phyloP scores from a whole-genome alignment of 2,797 vertebrate species.

The Triplophysa bombifrons region DNA sequence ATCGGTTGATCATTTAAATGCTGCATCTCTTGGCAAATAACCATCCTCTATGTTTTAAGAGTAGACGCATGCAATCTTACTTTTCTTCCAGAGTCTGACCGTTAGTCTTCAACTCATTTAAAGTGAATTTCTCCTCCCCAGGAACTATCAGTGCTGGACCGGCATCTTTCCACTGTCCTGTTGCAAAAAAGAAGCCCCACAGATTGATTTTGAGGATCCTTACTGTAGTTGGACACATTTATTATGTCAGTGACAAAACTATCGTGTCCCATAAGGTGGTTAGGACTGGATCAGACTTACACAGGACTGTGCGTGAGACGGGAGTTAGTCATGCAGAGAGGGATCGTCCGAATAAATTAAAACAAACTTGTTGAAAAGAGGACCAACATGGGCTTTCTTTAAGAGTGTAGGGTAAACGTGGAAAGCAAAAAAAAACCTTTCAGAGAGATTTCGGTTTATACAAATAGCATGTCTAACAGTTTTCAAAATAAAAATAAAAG shows the following conservation, averaged over 20 bases:
- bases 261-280: constrained; percentile 22
- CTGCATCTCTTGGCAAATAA: constrained; percentile 3
- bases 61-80: constrained; percentile 74
- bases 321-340: constrained; percentile 59
- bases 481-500: neutral
- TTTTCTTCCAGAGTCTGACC: constrained; percentile 96
- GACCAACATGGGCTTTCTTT: constrained; percentile 9
- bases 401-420: neutral
- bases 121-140: constrained; percentile 94
- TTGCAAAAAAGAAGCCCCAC: constrained; percentile 56
- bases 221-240: constrained; percentile 15
- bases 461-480: neutral
- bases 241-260: constrained; percentile 30
- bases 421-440: no score
- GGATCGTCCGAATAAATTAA: constrained; percentile 18
- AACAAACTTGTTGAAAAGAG: constrained; percentile 19
- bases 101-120: constrained; percentile 93
- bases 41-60: neutral
- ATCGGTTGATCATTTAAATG: neutral
- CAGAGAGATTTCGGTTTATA: neutral
- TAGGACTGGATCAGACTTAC: constrained; percentile 38
- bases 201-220: constrained; percentile 54
- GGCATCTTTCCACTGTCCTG: constrained; percentile 90
- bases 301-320: constrained; percentile 39
- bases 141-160: constrained; percentile 92